Evolutionary conservation across 2,888 invertebrate species (phyloP), one percentile per base, ranked within the genome.

Genomic region (Mesoligia furuncula): DNA sequence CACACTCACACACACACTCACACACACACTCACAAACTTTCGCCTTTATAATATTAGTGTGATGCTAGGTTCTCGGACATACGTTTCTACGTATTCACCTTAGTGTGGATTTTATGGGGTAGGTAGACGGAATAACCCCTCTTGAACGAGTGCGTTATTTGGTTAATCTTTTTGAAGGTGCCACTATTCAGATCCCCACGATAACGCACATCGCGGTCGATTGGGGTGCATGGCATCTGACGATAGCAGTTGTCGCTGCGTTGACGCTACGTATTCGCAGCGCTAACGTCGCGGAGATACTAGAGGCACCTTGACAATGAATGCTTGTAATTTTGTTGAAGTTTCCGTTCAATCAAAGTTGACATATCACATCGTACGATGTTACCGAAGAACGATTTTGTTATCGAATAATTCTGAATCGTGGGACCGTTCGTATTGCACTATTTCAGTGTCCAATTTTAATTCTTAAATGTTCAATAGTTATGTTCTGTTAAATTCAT

Each of bases 381-480:
- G 51, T 4, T n/a, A 42, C 42, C 42, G 11, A 45, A 45, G 45
- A 45, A 45, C 13, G 3, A 4, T 45, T 45, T 79, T 7, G 20
- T 20, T 54, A 20, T 36, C 27, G 2, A 64, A 20, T 17, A 79
- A 24, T 68, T 68, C 24, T 77, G 39, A 64, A 31, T 67, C 15
- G 15, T 7, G 36, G 48, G 78, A 61, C 59, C 42, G 42, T 75
- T 65, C 15, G 42, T 31, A 45, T 54, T 51, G 51, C n/a, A 79
- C 57, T 64, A 62, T 68, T 57, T 27, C 36, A 62, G 39, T 81
- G 20, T 73, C 6, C 13, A 51, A 5, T 27, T 51, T 36, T 31
- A 31, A 67, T 75, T 48, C 13, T 27, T 67, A 64, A 27, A 27
- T 66, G 24, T 54, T 27, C 13, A 61, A 31, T 39, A 39, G 20